Conservation (phyloP, 2,113 vertebrate species). For the Hippocampus mohnikei region DNA sequence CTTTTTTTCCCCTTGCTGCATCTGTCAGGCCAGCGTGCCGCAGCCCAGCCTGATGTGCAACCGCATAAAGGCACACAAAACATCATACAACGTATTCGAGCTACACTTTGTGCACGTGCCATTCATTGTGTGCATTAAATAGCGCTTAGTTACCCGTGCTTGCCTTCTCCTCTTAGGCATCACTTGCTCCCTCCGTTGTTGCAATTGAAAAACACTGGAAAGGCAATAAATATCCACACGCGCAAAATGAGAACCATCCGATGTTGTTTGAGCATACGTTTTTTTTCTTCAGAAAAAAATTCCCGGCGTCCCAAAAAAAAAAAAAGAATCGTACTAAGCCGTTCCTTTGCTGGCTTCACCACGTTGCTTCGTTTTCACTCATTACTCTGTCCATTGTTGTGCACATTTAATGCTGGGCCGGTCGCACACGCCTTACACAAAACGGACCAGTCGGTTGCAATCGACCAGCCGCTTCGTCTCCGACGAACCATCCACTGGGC, state of each 20-base stretch:
- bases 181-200: constrained; percentile 15
- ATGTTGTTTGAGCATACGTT: constrained; percentile 1
- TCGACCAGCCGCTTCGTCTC: constrained; percentile 32
- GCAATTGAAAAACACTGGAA: constrained; percentile 35
- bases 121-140: neutral
- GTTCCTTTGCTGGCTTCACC: constrained; percentile 55
- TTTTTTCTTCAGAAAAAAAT: constrained; percentile 16
- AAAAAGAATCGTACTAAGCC: constrained; percentile 21
- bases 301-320: constrained; percentile 13
- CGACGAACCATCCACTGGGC: neutral
- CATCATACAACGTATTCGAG: constrained; percentile 2
- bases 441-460: constrained; percentile 43
- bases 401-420: constrained; percentile 61
- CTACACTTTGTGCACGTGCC: neutral
- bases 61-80: constrained; percentile 53
- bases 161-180: constrained; percentile 21
- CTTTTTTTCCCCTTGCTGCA: constrained; percentile 52
- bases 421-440: constrained; percentile 55
- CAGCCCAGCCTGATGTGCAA: constrained; percentile 67
- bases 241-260: constrained; percentile 31
- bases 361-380: constrained; percentile 67
- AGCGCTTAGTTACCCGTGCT: constrained; percentile 18
- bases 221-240: constrained; percentile 41
- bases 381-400: constrained; percentile 77
- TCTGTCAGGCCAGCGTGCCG: constrained; percentile 70